Conservation (phyloP, 1,140 invertebrate species). For the Chrysoperla carnea region DNA sequence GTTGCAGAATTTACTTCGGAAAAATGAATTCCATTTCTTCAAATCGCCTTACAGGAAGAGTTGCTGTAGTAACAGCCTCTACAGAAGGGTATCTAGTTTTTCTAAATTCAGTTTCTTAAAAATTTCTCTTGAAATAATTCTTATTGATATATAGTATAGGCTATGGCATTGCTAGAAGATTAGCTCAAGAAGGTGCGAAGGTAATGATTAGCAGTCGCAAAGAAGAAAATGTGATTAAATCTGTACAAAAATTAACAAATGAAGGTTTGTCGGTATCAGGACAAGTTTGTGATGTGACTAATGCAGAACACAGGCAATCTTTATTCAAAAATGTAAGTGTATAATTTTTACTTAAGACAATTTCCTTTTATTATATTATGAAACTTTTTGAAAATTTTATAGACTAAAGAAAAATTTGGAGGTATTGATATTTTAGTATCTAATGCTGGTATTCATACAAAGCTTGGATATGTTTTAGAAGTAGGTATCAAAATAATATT, state of each 20-base stretch:
- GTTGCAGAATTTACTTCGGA: no score
- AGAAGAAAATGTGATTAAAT: constrained; percentile 68
- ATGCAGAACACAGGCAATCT: constrained; percentile 55
- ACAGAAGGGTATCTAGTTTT: constrained; percentile 57
- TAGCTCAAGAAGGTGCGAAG: constrained; percentile 78
- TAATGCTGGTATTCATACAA: constrained; percentile 86
- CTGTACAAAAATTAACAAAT: constrained; percentile 52
- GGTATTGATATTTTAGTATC: constrained; percentile 87
- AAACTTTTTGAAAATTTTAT: constrained; percentile 14
- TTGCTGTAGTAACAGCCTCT: constrained; percentile 83
- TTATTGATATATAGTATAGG: constrained; percentile 56
- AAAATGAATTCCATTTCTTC: constrained; percentile 5
- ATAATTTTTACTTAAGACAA: no score
- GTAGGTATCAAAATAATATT: constrained; percentile 35
- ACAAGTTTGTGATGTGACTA: constrained; percentile 71
- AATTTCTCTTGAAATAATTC: neutral
- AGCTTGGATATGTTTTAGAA: constrained; percentile 58
- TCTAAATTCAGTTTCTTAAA: no score
- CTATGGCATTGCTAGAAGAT: constrained; percentile 68
- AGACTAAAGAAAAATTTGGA: constrained; percentile 66
- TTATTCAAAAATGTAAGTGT: constrained; percentile 50
- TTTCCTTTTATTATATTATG: no score
- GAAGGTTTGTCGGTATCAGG: constrained; percentile 50
- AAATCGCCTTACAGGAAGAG: constrained; percentile 52
- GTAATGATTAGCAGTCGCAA: constrained; percentile 85